Percentiles rank a stretch among this genome's conserved stretches.
Evolutionary conservation across 2,797 vertebrate genomes (phyloP).

Genomic region (Austrolebias charrua): DNA sequence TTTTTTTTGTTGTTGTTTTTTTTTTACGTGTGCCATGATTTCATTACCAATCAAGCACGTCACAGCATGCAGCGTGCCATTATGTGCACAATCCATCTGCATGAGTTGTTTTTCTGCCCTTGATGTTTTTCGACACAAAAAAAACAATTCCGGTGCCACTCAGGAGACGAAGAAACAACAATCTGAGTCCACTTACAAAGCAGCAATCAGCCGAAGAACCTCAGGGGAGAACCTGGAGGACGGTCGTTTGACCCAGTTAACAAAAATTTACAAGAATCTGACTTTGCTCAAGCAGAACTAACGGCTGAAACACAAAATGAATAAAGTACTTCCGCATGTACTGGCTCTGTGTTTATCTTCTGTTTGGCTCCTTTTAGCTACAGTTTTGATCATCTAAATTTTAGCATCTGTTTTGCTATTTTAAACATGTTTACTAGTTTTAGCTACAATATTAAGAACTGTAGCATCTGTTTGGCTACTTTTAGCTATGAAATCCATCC

Average conservation of each 20-base stretch:
- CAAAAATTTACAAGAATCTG: conserved; percentile 23
- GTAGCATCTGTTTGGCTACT: too few species aligned
- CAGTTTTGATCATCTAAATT: too few species aligned
- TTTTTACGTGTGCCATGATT: background rate
- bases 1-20: background rate
- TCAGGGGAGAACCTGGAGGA: conserved; percentile 65
- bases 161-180: conserved; percentile 27
- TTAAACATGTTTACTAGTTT: too few species aligned
- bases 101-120: conserved; percentile 4
- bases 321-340: too few species aligned
- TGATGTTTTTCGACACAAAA: conserved; percentile 27
- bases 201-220: conserved; percentile 67
- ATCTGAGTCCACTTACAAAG: conserved; percentile 52
- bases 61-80: conserved; percentile 13
- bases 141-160: conserved; percentile 31
- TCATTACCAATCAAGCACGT: background rate
- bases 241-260: conserved; percentile 61
- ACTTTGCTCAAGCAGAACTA: conserved; percentile 15
- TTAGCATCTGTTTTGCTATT: too few species aligned
- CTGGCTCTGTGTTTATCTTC: too few species aligned
- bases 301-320: background rate
- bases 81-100: conserved; percentile 14
- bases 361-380: too few species aligned
- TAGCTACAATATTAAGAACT: too few species aligned
- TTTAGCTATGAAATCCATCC: too few species aligned